Evolutionary conservation across 2,797 vertebrate species (phyloP), one percentile per base, ranked within the genome.

Genomic region (Oryzias dopingdopingensis): DNA sequence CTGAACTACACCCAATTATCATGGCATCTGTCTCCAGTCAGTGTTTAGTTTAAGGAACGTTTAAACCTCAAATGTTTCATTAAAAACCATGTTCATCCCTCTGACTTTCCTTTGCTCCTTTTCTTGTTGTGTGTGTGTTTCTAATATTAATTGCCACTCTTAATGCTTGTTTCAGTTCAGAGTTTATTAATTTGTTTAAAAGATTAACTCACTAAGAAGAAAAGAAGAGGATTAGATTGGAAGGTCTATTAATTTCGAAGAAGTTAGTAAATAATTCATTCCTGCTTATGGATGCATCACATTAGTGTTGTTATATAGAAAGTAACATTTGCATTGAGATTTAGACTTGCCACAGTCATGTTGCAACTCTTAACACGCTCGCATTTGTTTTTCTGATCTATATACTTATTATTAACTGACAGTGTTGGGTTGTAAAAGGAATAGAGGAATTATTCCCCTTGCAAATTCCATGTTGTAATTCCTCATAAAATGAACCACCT

Each of bases 121-220:
- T 52, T 46, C 65, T 71, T 47, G 0, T 52, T 49, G 74, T 41
- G 42, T 41, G 42, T 49, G 74, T 41, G 42, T 73, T 66, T 62
- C 41, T 52, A 53, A 75, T 74, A 68, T 73, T 59, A 57, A 52
- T 69, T 59, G 74, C 54, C 37, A 32, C 70, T 76, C 67, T 74
- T 70, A 62, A 56, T 42, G 59, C 58, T 57, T 56, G 52, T 76
- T 79, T 85, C 76, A 73, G 77, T 50, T n/a, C 43, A 49, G 77
- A 75, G 45, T 74, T 73, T 62, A 65, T 63, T 59, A 56, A 51
- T 85, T 74, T 86, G 84, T 87, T 88, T 87, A 87, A 84, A 86
- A 85, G 80, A 86, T 86, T 86, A 87, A 82, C 77, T 71, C 69
- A 12, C 42, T 70, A 59, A 62, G 78, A 67, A 70, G 79, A 78